Evolutionary conservation across 1,140 invertebrate genomes (phyloP), one percentile per base, ranked within the genome.

Genomic region (Himalopsyche phryganea): DNA sequence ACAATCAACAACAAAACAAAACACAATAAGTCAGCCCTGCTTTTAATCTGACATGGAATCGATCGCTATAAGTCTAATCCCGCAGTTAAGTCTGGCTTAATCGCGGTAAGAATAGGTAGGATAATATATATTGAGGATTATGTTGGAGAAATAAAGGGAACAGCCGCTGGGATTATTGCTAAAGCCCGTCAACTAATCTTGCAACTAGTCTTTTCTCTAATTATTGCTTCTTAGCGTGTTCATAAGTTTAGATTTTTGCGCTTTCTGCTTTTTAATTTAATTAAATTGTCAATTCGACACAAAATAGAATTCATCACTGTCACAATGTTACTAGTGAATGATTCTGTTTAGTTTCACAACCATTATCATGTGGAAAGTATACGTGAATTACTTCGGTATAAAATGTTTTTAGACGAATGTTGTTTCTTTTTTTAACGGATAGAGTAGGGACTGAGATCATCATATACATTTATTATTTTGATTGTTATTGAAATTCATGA

Each of bases 111-210:
- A 54, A 54, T 49, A 51, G 58, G 50, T 54, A 50, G 44, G 45
- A 60, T 54, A 54, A 60, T 56, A 49, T 61, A 61, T 61, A 61
- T 56, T 38, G 59, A 45, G 53, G 59, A 61, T 61, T 56, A 61
- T 18, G 28, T 20, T 50, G 47, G 44, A 28, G 23, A 28, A 28
- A 28, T 28, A 28, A 28, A 28, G 23, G 53, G 53, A 60, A 61
- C 58, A 60, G 48, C 46, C 58, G 15, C 44, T 35, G 44, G 53
- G 49, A 61, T 61, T 61, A 61, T 32, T 46, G 19, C 17, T 50
- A 40, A 38, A 50, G 47, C 55, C 45, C 42, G 35, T 45, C 28
- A 49, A 38, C 20, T 61, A 61, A 56, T 61, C 59, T 51, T 42
- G 28, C 33, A 50, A 33, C 15, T 42, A 46, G 52, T 61, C 48